These are phyloP conservation scores for Scaptomyza tumidula DNA, from an alignment of 2,888 invertebrate genomes.

Conservation along the genomic window DNA sequence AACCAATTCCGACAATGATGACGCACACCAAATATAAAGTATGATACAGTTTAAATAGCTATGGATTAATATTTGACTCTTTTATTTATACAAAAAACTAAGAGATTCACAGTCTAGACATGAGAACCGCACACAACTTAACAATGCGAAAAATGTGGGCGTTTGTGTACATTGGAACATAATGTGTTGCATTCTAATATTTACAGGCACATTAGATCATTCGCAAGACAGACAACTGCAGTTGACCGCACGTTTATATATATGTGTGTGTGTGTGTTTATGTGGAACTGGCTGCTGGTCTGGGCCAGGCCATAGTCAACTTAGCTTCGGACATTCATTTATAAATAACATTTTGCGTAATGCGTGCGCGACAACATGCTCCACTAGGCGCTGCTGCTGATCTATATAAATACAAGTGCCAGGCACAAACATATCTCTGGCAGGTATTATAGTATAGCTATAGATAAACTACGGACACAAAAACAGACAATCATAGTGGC, in stretches of 20 bases:
- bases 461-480: conserved; percentile 16
- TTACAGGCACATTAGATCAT: conserved; percentile 37
- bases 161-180: conserved; percentile 39
- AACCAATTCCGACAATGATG: conserved; percentile 43
- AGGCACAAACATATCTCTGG: conserved; percentile 17
- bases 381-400: conserved; percentile 35
- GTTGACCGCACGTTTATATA: conserved; percentile 24
- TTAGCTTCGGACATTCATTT: conserved; percentile 79
- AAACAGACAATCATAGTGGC: conserved; percentile 52
- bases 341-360: conserved; percentile 84
- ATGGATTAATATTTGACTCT: not conserved
- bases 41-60: not conserved
- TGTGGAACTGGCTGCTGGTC: conserved; percentile 45
- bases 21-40: conserved; percentile 63
- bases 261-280: conserved; percentile 8
- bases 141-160: conserved; percentile 26
- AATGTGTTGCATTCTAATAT: conserved; percentile 32
- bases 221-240: conserved; percentile 45
- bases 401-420: conserved; percentile 47
- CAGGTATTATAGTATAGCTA: conserved; percentile 36
- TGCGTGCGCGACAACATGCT: conserved; percentile 62
- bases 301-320: conserved; percentile 55
- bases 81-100: conserved; percentile 3
- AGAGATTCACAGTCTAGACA: conserved; percentile 31
- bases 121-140: conserved; percentile 3